phyloP scores from a whole-genome alignment of 2,888 invertebrate species.

The Micoletzkya japonica region DNA sequence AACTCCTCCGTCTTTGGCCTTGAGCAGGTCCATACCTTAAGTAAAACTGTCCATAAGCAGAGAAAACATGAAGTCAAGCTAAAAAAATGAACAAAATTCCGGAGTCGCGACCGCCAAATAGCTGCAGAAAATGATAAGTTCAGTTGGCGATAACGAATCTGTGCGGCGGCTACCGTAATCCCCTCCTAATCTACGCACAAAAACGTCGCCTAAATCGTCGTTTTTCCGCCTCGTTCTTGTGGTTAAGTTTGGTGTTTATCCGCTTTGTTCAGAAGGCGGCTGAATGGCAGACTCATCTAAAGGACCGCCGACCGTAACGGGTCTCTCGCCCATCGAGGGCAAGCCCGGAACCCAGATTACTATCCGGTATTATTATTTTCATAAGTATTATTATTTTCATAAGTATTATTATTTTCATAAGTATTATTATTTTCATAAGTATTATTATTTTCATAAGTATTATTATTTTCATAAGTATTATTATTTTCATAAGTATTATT shows the following conservation, averaged over 20 bases:
- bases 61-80: background rate
- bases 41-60: background rate
- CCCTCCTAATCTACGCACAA: too few relatives aligned
- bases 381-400: background rate
- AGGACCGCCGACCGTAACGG: slow-evolving; percentile 74
- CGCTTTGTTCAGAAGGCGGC: too few relatives aligned
- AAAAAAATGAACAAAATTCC: background rate
- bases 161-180: too few relatives aligned
- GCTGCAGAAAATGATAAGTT: background rate
- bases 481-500: too few relatives aligned
- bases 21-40: slow-evolving; percentile 26
- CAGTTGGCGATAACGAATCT: background rate
- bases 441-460: background rate
- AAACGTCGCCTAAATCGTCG: too few relatives aligned
- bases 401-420: background rate
- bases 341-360: slow-evolving; percentile 40
- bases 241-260: too few relatives aligned
- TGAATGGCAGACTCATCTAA: too few relatives aligned
- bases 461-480: too few relatives aligned
- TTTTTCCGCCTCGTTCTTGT: too few relatives aligned
- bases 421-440: background rate
- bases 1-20: slow-evolving; percentile 18
- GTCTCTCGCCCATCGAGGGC: slow-evolving; percentile 96
- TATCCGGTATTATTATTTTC: slow-evolving; percentile 1
- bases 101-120: too few relatives aligned